Conservation (phyloP, 2,113 vertebrate genomes). For the Alethe diademata region DNA sequence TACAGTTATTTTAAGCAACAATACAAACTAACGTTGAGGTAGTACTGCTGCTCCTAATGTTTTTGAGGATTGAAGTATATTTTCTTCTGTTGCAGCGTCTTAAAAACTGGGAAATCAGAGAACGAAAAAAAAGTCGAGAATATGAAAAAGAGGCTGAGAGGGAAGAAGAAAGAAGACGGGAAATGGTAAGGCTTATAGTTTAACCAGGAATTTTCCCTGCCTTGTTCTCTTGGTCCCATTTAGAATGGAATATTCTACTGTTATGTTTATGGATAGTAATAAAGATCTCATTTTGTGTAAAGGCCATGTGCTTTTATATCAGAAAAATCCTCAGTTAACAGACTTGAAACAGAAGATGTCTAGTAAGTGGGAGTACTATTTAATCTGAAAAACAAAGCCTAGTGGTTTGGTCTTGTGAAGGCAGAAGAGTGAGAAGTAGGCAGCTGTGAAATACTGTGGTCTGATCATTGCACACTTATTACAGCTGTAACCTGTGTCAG, state of each 20-base stretch:
- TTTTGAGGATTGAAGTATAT: neutral
- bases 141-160: slow-evolving; percentile 93
- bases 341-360: neutral
- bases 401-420: neutral
- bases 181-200: slow-evolving; percentile 80
- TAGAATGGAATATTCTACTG: neutral
- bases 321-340: neutral
- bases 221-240: neutral
- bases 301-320: accelerated
- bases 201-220: neutral
- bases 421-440: neutral
- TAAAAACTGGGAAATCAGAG: slow-evolving; percentile 98
- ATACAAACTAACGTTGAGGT: neutral
- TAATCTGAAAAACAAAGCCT: neutral
- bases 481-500: neutral
- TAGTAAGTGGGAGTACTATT: neutral
- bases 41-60: neutral
- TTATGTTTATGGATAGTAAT: neutral
- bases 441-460: neutral
- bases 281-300: neutral
- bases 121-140: slow-evolving; percentile 94
- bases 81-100: slow-evolving; percentile 79
- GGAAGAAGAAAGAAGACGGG: slow-evolving; percentile 92
- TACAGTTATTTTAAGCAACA: neutral
- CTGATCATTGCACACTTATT: neutral